Base-by-base conservation (phyloP, 2,888 invertebrate species). In the Bombylius discolor region DNA sequence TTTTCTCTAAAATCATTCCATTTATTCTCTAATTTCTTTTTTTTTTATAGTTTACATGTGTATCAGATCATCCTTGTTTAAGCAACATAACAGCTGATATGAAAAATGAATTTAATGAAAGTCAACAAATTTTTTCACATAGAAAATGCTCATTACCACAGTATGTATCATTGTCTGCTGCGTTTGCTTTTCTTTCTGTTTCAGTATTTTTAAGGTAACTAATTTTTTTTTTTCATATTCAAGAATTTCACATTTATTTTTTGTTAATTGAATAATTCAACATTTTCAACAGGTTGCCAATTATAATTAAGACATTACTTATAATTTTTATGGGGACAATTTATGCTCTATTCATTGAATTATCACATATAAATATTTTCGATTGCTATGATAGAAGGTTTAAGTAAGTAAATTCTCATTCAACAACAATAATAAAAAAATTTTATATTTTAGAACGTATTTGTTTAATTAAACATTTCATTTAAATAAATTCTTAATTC, bases 121-220 rank as follows among this genome's bases (percentile, higher is more conserved):
- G 62, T 3, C 65, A 67, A 57, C 68, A 67, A 9, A 67, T 55
- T 57, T 74, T 75, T 50, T 83, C 86, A 59, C 90, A 92, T 69
- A 78, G 89, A 52, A 84, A 84, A 23, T 91, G 91, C 66, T 87
- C 89, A 0, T 76, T 92, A 55, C 94, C 94, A 0, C 84, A 92
- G 57, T 95, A 94, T 73, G 86, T 93, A 47, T 85, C 89, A 6
- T 75, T 93, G 13, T 89, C 89, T 12, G 90, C 91, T 65, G 82
- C 90, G 54, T 79, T 94, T 62, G 87, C 89, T 53, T 89, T 88
- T 75, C 78, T 94, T 57, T 84, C 89, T 0, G 88, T 92, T 36
- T 87, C 91, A 1, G 83, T 92, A 58, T 94, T 93, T 73, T 78
- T 93, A 52, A 78, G 81, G 74, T 73, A 55, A 64, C 5, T 36